Evolutionary conservation across 1,140 invertebrate species (phyloP).

Genomic region (Trachelipus rathkii): DNA sequence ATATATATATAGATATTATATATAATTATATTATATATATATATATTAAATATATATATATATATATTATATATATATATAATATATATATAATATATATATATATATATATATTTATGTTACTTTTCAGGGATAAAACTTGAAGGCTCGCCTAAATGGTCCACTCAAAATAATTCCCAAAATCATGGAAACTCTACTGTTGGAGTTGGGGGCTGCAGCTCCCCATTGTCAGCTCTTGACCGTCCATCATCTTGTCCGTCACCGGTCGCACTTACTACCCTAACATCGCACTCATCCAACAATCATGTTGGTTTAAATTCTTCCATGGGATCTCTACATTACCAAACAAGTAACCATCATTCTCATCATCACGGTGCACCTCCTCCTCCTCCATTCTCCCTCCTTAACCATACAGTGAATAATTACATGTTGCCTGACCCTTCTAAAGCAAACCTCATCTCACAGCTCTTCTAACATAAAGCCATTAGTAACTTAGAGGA

Average conservation of each 20-base stretch:
- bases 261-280: conserved; percentile 45
- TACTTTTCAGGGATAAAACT: conserved; percentile 40
- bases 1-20: no score
- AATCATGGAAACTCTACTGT: conserved; percentile 28
- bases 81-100: no score
- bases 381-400: conserved; percentile 38
- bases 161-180: conserved; percentile 32
- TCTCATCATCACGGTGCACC: conserved; percentile 37
- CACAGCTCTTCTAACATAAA: conserved; percentile 40
- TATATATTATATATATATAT: no score
- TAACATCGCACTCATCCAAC: conserved; percentile 42
- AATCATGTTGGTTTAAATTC: conserved; percentile 14
- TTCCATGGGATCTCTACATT: conserved; percentile 32
- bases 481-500: neutral
- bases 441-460: conserved; percentile 44
- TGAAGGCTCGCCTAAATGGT: conserved; percentile 44
- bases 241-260: conserved; percentile 41
- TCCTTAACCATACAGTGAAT: conserved; percentile 46
- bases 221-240: conserved; percentile 43
- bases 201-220: conserved; percentile 41
- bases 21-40: no score
- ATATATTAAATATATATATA: no score
- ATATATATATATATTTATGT: neutral
- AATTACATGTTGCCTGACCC: conserved; percentile 46
- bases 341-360: conserved; percentile 40